A percentile compares a stretch with the other conserved stretches of the same genome.
Evolutionary conservation across 2,888 invertebrate genomes (phyloP).

Genomic region (Polymixis lichenea): DNA sequence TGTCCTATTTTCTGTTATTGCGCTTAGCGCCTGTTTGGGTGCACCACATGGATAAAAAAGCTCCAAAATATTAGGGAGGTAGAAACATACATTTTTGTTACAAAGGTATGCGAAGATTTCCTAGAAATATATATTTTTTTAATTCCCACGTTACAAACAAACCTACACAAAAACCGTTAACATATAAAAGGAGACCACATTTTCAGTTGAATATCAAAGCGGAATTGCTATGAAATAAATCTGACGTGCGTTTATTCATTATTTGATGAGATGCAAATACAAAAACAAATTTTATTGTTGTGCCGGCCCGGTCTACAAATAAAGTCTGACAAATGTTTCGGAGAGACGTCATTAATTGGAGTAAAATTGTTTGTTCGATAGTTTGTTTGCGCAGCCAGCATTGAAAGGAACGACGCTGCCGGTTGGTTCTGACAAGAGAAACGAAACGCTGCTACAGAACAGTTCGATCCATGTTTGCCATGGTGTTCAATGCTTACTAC

Average conservation of each 20-base stretch:
- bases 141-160: not conserved
- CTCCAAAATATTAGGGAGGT: not conserved
- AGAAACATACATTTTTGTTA: not conserved
- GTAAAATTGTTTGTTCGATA: constrained; percentile 65
- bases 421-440: constrained; percentile 61
- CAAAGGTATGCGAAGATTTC: not conserved
- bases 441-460: constrained; percentile 50
- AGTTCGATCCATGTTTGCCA: constrained; percentile 53
- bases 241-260: constrained; percentile 24
- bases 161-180: not conserved
- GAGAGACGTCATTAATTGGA: constrained; percentile 63
- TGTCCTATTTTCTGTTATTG: constrained; percentile 48
- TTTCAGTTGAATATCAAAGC: constrained; percentile 13
- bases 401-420: constrained; percentile 50
- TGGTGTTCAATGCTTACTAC: constrained; percentile 44
- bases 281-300: constrained; percentile 47
- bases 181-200: constrained; percentile 14
- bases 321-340: constrained; percentile 53
- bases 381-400: constrained; percentile 59
- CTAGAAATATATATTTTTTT: no score
- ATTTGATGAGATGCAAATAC: constrained; percentile 43
- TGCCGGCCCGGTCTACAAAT: constrained; percentile 31
- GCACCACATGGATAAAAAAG: constrained; percentile 12
- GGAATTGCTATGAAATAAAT: constrained; percentile 33
- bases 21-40: constrained; percentile 28